Percentiles rank a stretch among this genome's conserved stretches.
phyloP scores from a whole-genome alignment of 2,797 vertebrate species.

The Corythornis leucogaster region DNA sequence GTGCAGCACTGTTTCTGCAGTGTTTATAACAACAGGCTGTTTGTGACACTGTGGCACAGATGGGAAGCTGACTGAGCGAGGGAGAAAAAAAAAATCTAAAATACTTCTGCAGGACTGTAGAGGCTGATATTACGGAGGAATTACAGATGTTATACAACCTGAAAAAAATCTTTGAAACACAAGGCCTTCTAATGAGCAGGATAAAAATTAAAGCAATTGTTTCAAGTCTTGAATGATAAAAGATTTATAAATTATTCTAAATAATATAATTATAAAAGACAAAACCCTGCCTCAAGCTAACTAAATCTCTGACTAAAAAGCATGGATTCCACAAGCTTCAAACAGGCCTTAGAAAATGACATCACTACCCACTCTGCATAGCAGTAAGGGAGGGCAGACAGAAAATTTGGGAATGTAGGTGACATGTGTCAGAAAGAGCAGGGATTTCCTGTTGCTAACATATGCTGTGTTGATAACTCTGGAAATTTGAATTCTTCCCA shows the following conservation, averaged over 20 bases:
- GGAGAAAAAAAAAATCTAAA: neutral
- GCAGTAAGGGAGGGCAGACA: neutral
- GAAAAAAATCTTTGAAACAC: conserved; percentile 1
- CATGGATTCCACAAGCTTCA: neutral
- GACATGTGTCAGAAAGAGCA: neutral
- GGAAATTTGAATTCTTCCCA: neutral
- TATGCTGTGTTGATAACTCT: neutral
- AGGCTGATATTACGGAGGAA: neutral
- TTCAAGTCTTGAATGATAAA: neutral
- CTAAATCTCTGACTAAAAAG: neutral
- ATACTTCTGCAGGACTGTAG: neutral
- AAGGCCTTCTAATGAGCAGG: conserved; percentile 14
- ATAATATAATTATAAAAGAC: neutral
- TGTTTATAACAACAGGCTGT: conserved; percentile 53
- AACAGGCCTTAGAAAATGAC: neutral
- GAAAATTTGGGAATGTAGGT: fast-evolving
- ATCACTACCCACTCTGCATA: neutral
- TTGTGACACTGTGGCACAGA: conserved; percentile 20
- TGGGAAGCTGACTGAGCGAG: neutral
- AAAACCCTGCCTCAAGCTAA: neutral
- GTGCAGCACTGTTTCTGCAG: neutral
- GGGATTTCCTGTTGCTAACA: neutral
- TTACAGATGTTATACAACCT: conserved; percentile 15
- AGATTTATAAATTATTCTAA: no score
- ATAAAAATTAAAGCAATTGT: neutral